phyloP scores from a whole-genome alignment of 23 tunicate genomes.

The Oikopleura dioica region DNA sequence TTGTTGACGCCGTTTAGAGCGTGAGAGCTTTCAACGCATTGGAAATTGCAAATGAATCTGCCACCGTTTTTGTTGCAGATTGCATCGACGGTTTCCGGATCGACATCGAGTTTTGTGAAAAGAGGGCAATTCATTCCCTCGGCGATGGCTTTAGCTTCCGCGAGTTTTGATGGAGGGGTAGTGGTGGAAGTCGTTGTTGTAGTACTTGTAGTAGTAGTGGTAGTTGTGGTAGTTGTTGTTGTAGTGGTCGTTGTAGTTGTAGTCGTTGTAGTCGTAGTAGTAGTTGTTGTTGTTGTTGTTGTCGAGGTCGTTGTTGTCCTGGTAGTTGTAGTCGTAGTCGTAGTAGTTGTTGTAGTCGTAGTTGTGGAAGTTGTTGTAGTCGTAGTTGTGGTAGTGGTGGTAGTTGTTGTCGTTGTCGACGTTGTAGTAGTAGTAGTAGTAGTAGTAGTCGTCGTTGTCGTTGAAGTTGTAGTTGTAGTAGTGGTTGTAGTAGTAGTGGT shows the following conservation, averaged over 20 bases:
- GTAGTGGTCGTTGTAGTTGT: conserved; percentile 13
- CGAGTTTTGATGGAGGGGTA: neutral
- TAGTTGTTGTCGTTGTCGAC: conserved; percentile 11
- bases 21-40: too few relatives aligned
- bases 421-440: conserved; percentile 10
- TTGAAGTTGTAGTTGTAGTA: conserved; percentile 9
- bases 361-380: conserved; percentile 6
- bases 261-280: conserved; percentile 2
- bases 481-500: conserved; percentile 7
- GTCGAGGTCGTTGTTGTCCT: neutral
- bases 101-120: too few relatives aligned
- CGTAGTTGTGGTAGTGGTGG: conserved; percentile 7
- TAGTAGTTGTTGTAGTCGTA: conserved; percentile 8
- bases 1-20: too few relatives aligned
- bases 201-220: conserved; percentile 1
- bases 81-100: too few relatives aligned
- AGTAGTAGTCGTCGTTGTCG: conserved; percentile 7
- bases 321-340: conserved; percentile 7
- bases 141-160: neutral
- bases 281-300: conserved; percentile 10
- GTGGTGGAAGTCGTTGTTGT: conserved; percentile 10
- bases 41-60: too few relatives aligned
- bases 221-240: conserved; percentile 12
- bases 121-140: too few relatives aligned
- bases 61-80: too few relatives aligned